Percentiles rank a stretch among this genome's conserved stretches.
Evolutionary conservation across 2,888 invertebrate species (phyloP).

Genomic region (Tinea pellionella): DNA sequence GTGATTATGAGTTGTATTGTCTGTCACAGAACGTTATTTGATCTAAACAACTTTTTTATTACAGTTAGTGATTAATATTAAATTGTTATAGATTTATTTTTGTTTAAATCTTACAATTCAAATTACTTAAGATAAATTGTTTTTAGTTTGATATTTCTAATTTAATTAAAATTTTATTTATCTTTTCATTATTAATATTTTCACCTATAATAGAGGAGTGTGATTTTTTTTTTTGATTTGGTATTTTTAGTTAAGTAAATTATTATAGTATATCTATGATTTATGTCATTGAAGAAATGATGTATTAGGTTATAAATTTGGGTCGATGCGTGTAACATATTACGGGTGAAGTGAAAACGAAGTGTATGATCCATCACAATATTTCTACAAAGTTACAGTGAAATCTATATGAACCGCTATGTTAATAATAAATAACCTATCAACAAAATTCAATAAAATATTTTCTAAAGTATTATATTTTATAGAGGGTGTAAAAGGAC

Average conservation of each 20-base stretch:
- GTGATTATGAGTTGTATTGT: slow-evolving; percentile 2
- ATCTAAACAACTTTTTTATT: neutral
- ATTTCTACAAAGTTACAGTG: neutral
- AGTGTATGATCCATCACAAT: slow-evolving; percentile 12
- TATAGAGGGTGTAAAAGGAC: neutral
- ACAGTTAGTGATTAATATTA: neutral
- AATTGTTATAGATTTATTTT: neutral
- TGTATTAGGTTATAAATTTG: slow-evolving; percentile 3
- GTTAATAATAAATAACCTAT: neutral
- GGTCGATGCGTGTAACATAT: neutral
- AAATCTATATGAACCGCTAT: neutral
- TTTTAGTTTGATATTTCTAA: neutral
- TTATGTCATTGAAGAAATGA: slow-evolving; percentile 1
- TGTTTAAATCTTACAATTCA: neutral
- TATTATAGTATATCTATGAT: neutral
- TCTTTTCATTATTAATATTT: no score
- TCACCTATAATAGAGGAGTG: no score
- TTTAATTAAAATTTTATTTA: neutral
- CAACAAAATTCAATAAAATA: neutral
- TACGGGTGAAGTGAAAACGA: slow-evolving; percentile 6
- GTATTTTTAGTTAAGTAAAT: no score
- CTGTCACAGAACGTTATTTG: neutral
- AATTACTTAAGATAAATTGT: neutral
- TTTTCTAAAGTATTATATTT: neutral
- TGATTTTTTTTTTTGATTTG: no score